A percentile compares a stretch with the other conserved stretches of the same genome.
These are phyloP conservation scores for Parasteatoda lunata DNA, from an alignment of 2,888 invertebrate genomes.

Conservation along the genomic window DNA sequence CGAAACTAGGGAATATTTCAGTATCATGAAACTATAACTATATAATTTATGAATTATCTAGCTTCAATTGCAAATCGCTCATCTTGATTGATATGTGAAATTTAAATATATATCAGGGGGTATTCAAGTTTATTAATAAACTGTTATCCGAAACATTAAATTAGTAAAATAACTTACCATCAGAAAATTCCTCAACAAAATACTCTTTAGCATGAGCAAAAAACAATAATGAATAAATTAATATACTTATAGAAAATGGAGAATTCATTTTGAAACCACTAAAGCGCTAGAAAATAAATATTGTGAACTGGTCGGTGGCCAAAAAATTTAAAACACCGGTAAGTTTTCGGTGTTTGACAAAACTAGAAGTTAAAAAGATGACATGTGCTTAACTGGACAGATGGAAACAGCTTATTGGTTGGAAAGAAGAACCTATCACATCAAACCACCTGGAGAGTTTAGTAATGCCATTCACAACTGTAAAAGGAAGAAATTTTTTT, in stretches of 20 bases:
- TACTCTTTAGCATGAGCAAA: not conserved
- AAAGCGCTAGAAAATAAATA: not conserved
- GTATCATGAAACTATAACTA: too few relatives aligned
- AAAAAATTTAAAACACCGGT: slow-evolving; percentile 11
- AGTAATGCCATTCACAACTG: not conserved
- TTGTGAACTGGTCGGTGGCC: slow-evolving; percentile 1
- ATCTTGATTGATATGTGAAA: too few relatives aligned
- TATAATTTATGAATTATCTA: too few relatives aligned
- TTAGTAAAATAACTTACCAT: not conserved
- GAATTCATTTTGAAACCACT: not conserved
- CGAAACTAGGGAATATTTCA: too few relatives aligned
- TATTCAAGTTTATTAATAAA: not conserved
- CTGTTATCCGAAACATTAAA: not conserved
- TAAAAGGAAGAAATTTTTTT: too few relatives aligned
- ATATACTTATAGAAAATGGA: not conserved
- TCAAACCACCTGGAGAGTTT: slow-evolving; percentile 47
- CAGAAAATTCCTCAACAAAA: not conserved
- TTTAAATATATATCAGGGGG: not conserved
- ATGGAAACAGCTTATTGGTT: slow-evolving; percentile 53
- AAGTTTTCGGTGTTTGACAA: slow-evolving; percentile 8
- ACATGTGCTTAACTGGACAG: slow-evolving; percentile 60
- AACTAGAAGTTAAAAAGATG: slow-evolving; percentile 14
- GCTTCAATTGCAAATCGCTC: too few relatives aligned
- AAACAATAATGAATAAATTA: not conserved
- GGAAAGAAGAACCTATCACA: slow-evolving; percentile 31